phyloP scores from a whole-genome alignment of 37 sponge, comb jelly and placozoan species.

The Bolinopsis microptera region DNA sequence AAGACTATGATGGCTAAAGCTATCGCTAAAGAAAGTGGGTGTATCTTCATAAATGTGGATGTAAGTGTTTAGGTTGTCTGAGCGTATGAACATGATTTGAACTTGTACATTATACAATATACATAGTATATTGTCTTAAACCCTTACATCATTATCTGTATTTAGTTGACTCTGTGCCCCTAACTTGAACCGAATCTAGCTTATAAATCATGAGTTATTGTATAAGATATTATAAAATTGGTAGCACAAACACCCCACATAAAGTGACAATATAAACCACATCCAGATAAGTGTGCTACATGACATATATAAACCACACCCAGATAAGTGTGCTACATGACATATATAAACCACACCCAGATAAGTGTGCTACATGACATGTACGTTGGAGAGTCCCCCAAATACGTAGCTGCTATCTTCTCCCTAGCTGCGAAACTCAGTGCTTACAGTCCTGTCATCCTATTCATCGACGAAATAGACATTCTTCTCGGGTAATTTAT shows the following conservation, averaged over 20 bases:
- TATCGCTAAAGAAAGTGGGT: conserved; percentile 27
- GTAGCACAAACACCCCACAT: no score
- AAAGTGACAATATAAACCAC: no score
- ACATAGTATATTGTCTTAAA: not conserved
- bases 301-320: not conserved
- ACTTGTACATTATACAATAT: no score
- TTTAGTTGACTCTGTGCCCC: no score
- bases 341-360: not conserved
- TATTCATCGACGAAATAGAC: conserved; percentile 41
- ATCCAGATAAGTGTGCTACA: not conserved
- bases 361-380: conserved; percentile 43
- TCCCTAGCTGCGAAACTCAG: conserved; percentile 43
- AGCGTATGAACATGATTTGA: no score
- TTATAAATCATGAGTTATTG: no score
- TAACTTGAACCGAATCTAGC: no score
- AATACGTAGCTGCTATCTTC: conserved; percentile 31
- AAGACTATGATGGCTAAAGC: conserved; percentile 52
- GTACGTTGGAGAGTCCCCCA: conserved; percentile 29
- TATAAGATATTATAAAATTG: no score
- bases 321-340: conserved; percentile 43
- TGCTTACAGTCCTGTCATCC: not conserved
- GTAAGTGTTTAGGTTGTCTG: not conserved
- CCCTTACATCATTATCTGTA: no score
- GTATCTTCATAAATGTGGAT: conserved; percentile 15
- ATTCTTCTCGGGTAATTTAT: not conserved